Evolutionary conservation across 2,888 invertebrate genomes (phyloP).

Genomic region (Toxonevra muliebris): DNA sequence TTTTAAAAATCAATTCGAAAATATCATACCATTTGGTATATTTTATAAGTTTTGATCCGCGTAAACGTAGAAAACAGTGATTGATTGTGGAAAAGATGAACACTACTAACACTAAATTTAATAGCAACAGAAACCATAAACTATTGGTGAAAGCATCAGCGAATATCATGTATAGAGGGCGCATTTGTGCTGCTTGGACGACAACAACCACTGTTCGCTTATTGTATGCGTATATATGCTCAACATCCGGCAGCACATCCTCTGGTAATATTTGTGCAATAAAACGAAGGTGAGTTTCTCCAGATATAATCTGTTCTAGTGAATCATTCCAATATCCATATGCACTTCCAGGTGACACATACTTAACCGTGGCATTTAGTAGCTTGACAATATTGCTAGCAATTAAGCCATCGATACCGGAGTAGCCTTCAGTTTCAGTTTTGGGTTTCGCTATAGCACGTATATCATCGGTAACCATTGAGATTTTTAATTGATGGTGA

Average conservation of each 20-base stretch:
- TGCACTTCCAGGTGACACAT: slow-evolving; percentile 48
- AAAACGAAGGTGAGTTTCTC: slow-evolving; percentile 50
- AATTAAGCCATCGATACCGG: slow-evolving; percentile 46
- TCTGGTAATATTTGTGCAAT: slow-evolving; percentile 53
- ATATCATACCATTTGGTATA: slow-evolving; percentile 47
- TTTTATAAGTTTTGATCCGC: not conserved
- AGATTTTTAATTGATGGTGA: slow-evolving; percentile 48
- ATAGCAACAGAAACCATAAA: slow-evolving; percentile 49
- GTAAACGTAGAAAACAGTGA: slow-evolving; percentile 30
- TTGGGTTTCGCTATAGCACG: slow-evolving; percentile 47
- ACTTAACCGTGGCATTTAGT: slow-evolving; percentile 53
- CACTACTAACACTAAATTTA: slow-evolving; percentile 44
- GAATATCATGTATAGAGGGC: slow-evolving; percentile 55
- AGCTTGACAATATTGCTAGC: slow-evolving; percentile 44
- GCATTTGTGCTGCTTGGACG: slow-evolving; percentile 52
- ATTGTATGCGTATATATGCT: slow-evolving; percentile 52
- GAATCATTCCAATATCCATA: slow-evolving; percentile 52
- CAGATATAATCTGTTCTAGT: slow-evolving; percentile 46
- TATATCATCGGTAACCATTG: slow-evolving; percentile 54
- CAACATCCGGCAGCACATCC: slow-evolving; percentile 42
- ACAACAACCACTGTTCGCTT: slow-evolving; percentile 50
- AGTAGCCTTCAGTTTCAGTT: slow-evolving; percentile 39
- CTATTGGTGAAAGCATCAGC: slow-evolving; percentile 46
- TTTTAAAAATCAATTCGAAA: slow-evolving; percentile 51
- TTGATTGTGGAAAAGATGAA: slow-evolving; percentile 36